Conservation (phyloP, 2,888 invertebrate species). For the Hyppa rectilinea region DNA sequence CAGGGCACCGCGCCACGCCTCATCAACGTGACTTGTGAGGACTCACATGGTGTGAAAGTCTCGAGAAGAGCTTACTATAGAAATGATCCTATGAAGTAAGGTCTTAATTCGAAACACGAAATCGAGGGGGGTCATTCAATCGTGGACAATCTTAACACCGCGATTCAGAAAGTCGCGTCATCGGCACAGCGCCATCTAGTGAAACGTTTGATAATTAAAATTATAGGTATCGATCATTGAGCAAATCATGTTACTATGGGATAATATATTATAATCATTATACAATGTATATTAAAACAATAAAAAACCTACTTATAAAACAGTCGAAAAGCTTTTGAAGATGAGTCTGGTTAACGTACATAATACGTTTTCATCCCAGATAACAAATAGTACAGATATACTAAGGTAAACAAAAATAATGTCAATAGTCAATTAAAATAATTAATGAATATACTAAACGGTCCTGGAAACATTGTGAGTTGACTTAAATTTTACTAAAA, state of each 20-base stretch:
- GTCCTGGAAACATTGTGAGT: neutral
- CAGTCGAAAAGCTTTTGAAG: neutral
- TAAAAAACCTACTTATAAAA: neutral
- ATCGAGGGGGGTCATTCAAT: conserved; percentile 29
- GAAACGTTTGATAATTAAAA: neutral
- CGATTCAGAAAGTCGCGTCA: conserved; percentile 48
- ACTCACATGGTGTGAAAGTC: conserved; percentile 64
- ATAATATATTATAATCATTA: too few species aligned
- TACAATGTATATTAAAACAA: neutral
- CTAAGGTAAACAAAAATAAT: too few species aligned
- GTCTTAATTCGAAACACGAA: conserved; percentile 25
- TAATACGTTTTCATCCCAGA: neutral
- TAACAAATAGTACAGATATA: neutral
- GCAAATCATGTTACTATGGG: neutral
- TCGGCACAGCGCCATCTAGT: conserved; percentile 43
- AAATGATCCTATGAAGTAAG: conserved; percentile 65
- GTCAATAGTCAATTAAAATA: neutral
- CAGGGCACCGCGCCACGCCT: conserved; percentile 68
- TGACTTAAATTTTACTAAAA: neutral
- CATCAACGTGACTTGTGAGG: conserved; percentile 65
- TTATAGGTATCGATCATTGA: neutral
- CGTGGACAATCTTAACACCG: conserved; percentile 53
- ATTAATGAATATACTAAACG: neutral
- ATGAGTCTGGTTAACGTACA: neutral
- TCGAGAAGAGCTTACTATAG: conserved; percentile 64